phyloP scores from a whole-genome alignment of 2,888 invertebrate genomes.

The Aleiodes alternator region DNA sequence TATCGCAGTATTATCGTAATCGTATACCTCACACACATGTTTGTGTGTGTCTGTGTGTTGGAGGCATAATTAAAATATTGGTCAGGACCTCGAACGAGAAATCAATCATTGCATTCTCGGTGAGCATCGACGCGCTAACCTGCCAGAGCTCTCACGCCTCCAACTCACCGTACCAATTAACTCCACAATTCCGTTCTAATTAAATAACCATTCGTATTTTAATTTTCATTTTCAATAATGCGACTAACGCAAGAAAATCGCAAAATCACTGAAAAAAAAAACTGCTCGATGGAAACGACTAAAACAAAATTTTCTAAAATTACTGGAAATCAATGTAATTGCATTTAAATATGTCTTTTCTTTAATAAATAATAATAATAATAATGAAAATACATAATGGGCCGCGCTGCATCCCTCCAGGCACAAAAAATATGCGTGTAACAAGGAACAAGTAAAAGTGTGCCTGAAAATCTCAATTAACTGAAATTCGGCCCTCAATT shows the following conservation, averaged over 20 bases:
- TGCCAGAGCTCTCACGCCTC: constrained; percentile 23
- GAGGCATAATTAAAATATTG: constrained; percentile 46
- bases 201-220: constrained; percentile 33
- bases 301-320: background rate
- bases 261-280: constrained; percentile 1
- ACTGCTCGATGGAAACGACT: constrained; percentile 30
- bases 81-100: constrained; percentile 25
- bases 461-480: too few relatives aligned
- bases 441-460: too few relatives aligned
- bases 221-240: background rate
- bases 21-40: background rate
- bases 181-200: constrained; percentile 32
- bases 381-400: constrained; percentile 8
- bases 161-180: constrained; percentile 43
- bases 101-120: constrained; percentile 44
- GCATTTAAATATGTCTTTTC: constrained; percentile 1
- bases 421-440: too few relatives aligned
- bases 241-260: background rate
- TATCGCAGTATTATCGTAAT: constrained; percentile 29
- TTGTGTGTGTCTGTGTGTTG: background rate
- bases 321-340: background rate
- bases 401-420: constrained; percentile 2
- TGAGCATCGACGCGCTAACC: constrained; percentile 40
- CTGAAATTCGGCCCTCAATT: background rate
- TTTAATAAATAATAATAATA: background rate